Percentiles rank a stretch among this genome's conserved stretches.
phyloP scores from a whole-genome alignment of 2,797 vertebrate genomes.

The Crax fasciolata region DNA sequence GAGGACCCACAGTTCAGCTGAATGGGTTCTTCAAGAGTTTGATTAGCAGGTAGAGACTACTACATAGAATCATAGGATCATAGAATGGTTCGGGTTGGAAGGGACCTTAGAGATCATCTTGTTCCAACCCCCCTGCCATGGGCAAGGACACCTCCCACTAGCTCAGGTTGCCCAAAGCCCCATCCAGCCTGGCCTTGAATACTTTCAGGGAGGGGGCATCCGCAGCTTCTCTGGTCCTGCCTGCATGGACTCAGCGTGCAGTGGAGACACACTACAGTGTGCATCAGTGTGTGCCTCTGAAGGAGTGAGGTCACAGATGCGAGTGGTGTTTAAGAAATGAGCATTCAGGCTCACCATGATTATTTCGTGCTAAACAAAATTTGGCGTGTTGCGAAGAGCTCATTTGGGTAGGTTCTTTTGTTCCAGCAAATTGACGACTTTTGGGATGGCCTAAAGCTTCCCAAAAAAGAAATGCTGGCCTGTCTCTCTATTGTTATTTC shows the following conservation, averaged over 20 bases:
- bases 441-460: neutral
- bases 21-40: neutral
- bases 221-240: no score
- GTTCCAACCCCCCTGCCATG: no score
- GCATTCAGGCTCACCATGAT: neutral
- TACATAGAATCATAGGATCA: no score
- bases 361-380: neutral
- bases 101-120: no score
- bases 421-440: neutral
- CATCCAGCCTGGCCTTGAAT: no score
- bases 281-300: neutral
- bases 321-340: neutral
- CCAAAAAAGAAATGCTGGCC: neutral
- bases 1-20: neutral
- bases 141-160: no score
- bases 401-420: neutral
- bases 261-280: neutral
- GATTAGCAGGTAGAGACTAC: neutral
- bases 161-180: no score
- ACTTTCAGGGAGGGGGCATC: no score
- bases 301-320: neutral
- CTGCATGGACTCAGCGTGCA: no score
- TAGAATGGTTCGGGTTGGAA: no score
- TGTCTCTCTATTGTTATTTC: neutral
- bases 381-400: neutral